Evolutionary conservation across 1,140 invertebrate species (phyloP).

Genomic region (Drosophila nigrodunni): DNA sequence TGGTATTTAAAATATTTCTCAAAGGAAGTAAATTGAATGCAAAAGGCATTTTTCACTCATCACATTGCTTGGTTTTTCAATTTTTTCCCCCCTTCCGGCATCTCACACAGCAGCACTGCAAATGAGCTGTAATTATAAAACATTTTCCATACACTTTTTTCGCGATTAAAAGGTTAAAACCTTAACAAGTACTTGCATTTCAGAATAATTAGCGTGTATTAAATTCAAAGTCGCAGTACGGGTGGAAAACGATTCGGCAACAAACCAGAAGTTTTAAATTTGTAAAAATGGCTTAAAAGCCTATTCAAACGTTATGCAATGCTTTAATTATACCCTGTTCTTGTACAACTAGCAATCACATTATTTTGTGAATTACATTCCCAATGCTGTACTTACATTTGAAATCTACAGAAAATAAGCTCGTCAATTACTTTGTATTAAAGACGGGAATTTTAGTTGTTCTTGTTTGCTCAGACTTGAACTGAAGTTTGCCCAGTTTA

Average conservation of each 20-base stretch:
- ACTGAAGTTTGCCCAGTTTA: constrained; percentile 7
- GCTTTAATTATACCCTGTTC: neutral
- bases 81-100: neutral
- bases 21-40: constrained; percentile 59
- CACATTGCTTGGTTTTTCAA: neutral
- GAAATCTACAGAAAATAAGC: neutral
- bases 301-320: no score
- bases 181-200: constrained; percentile 2
- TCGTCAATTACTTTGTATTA: neutral
- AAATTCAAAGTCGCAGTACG: neutral
- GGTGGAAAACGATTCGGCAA: neutral
- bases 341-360: neutral
- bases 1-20: constrained; percentile 68
- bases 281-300: neutral
- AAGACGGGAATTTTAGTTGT: neutral
- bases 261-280: neutral
- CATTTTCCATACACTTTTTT: constrained; percentile 1
- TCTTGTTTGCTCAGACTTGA: constrained; percentile 15
- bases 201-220: constrained; percentile 1
- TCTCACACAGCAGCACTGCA: neutral
- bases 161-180: neutral
- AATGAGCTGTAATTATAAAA: constrained; percentile 7
- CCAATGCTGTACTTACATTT: neutral
- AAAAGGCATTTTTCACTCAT: constrained; percentile 49
- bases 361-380: neutral